Percentiles rank a stretch among this genome's conserved stretches.
Conservation (phyloP, 2,113 vertebrate species). For the Leucoraja erinaceus region DNA sequence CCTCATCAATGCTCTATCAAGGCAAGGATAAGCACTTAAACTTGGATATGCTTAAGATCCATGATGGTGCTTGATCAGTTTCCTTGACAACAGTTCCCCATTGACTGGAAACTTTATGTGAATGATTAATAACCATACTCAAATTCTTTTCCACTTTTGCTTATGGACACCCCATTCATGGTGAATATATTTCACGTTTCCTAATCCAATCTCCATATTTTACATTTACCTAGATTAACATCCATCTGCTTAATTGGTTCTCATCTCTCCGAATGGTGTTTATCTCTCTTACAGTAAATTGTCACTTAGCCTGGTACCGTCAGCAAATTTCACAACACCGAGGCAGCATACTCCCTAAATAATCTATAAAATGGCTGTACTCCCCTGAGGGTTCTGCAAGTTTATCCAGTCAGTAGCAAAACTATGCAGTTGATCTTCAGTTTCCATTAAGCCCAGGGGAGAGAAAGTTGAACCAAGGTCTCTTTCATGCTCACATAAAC, state of each 20-base stretch:
- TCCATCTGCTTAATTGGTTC: constrained; percentile 15
- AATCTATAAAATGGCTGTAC: not conserved
- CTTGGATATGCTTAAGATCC: not conserved
- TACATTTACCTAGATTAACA: constrained; percentile 18
- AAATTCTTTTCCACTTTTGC: constrained; percentile 16
- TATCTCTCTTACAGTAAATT: not conserved
- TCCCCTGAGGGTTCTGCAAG: not conserved
- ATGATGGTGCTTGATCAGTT: not conserved
- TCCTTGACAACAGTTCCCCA: not conserved
- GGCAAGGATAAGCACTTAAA: not conserved
- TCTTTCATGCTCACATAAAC: not conserved
- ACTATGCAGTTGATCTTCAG: not conserved
- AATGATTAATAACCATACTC: not conserved
- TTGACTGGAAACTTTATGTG: constrained; percentile 12
- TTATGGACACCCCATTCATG: not conserved
- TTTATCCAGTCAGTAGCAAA: not conserved
- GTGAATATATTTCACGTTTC: not conserved
- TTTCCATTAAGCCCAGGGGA: not conserved
- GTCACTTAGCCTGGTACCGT: constrained; percentile 5
- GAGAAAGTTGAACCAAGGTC: not conserved
- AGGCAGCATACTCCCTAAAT: not conserved
- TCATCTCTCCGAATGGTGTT: constrained; percentile 10
- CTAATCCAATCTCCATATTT: not conserved
- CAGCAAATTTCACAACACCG: constrained; percentile 5
- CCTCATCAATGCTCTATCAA: not conserved